Percentiles rank a stretch among this genome's conserved stretches.
phyloP scores from a whole-genome alignment of 2,797 vertebrate species.

The Tangara arthus region DNA sequence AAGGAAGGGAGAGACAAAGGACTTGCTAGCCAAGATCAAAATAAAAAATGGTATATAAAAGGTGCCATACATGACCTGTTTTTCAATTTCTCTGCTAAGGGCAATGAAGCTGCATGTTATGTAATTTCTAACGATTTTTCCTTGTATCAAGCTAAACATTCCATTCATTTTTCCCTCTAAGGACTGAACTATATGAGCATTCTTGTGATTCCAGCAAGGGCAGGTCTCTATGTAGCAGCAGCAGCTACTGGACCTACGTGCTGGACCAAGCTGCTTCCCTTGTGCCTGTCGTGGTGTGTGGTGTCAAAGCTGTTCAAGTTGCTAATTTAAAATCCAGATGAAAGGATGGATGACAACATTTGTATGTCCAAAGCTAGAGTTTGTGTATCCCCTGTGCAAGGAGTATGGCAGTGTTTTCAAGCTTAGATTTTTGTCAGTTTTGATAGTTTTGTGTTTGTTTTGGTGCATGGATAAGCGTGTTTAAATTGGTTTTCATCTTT shows the following conservation, averaged over 20 bases:
- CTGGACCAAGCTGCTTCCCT: not conserved
- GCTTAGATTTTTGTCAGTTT: not conserved
- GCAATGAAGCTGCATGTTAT: not conserved
- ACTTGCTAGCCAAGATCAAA: not conserved
- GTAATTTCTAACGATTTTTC: not conserved
- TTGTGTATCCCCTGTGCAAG: not conserved
- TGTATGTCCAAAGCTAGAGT: not conserved
- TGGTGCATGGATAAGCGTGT: not conserved
- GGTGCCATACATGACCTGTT: not conserved
- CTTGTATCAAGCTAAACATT: not conserved
- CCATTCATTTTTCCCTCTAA: not conserved
- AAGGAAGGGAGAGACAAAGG: not conserved
- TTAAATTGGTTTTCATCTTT: not conserved
- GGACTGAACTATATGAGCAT: not conserved
- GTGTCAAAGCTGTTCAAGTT: not conserved
- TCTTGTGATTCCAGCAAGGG: not conserved
- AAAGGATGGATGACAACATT: not conserved
- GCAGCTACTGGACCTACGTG: not conserved
- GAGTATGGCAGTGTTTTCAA: not conserved
- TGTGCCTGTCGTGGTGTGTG: fast-evolving
- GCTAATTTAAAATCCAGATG: not conserved
- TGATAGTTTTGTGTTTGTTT: not conserved
- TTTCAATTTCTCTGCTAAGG: not conserved
- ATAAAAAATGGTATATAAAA: not conserved
- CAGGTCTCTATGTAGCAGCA: not conserved